phyloP scores from a whole-genome alignment of 2,888 invertebrate species.

The Tenthredo livida region DNA sequence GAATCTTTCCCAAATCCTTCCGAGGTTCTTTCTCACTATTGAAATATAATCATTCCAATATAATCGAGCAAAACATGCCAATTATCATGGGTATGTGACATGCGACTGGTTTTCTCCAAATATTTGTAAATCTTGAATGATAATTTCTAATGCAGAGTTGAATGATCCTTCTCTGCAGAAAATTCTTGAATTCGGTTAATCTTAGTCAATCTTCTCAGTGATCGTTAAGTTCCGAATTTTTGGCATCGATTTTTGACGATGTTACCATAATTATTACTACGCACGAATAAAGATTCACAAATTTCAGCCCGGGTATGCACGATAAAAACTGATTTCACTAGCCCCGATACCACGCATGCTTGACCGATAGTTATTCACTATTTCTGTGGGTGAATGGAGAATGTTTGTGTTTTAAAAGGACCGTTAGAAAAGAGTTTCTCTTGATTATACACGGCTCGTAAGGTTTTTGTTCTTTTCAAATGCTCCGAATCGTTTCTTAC shows the following conservation, averaged over 20 bases:
- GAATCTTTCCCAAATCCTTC: too few species aligned
- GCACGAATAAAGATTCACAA: neutral
- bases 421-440: conserved; percentile 34
- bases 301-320: neutral
- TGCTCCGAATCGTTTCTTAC: neutral
- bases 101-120: conserved; percentile 28
- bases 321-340: conserved; percentile 27
- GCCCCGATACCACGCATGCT: neutral
- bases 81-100: neutral
- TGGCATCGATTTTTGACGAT: neutral
- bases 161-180: neutral
- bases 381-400: conserved; percentile 3
- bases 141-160: conserved; percentile 10
- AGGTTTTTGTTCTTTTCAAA: neutral
- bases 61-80: neutral
- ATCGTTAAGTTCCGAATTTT: neutral
- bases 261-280: neutral
- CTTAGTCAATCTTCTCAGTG: neutral
- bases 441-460: conserved; percentile 3
- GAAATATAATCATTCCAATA: neutral
- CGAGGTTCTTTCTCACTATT: neutral
- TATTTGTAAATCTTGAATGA: neutral
- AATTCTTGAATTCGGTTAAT: neutral
- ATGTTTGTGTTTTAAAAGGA: conserved; percentile 1
- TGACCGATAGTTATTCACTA: neutral